Evolutionary conservation across 2,113 vertebrate genomes (phyloP), one percentile per base, ranked within the genome.

Genomic region (Neopipo cinnamomea): DNA sequence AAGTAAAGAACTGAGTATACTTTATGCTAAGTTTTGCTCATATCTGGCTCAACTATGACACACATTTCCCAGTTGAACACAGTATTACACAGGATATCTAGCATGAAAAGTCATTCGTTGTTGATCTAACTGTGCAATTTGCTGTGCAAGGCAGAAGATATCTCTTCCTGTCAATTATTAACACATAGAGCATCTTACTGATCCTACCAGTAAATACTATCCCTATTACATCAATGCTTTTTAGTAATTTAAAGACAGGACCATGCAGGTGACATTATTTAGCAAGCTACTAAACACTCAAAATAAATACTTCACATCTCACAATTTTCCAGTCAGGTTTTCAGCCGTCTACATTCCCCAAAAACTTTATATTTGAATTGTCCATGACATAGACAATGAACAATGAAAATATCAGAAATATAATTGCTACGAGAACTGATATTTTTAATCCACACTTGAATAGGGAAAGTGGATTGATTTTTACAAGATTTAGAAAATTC

Each of bases 341-440:
- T 97, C 96, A 93, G 22, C 47, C 81, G 92, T 94, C n/a, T 98
- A 85, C 90, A 41, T 94, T 97, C 22, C 16, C 96, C 82, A 95
- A 94, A 98, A 94, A 15, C 91, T 97, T 97, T 96, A 83, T 93
- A 72, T 94, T 97, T 96, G 71, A 91, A 97, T 80, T 97, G 96
- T 96, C 95, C 33, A 46, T 49, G 42, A 75, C 80, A 94, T 86
- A 41, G 33, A 39, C 80, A 71, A 63, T 95, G 97, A 97, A 93
- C 77, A 97, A 97, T 70, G 85, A 97, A 94, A 97, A 96, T 80
- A 96, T 98, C 96, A 98, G 97, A 98, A 98, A 98, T 97, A 93
- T 95, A 98, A 98, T 97, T 96, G 97, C 91, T 97, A 97, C 47
- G 91, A 98, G 96, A 97, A 96, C 95, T 98, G 97, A 97, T 94